Base-by-base conservation (phyloP, 2,888 invertebrate species). In the Aelia acuminata region DNA sequence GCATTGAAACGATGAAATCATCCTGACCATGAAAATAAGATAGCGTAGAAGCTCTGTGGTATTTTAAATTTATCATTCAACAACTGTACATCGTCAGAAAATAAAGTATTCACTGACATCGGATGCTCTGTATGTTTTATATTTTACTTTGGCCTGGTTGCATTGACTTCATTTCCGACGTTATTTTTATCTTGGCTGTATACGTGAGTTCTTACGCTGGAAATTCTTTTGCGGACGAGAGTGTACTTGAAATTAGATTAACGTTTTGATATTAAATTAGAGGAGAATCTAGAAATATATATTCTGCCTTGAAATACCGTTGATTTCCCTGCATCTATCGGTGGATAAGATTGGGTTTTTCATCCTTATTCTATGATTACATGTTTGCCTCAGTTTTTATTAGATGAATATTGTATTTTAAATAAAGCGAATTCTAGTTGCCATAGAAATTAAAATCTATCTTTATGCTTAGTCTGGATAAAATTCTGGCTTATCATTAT, bases 101-200 rank as follows among this genome's bases (percentile, higher is more conserved):
- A 57, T 57, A 26, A 13, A 35, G 8, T 35, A 35, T 35, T 7
- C 35, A 0, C 63, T 70, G 31, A 70, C 63, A 70, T 35, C 0
- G 26, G 15, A 26, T 26, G 63, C 35, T 70, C 5, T 43, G 43
- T 70, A 70, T 70, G 5, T 70, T 70, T 35, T 70, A 70, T 70
- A 18, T 70, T 35, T 70, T 43, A 80, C 39, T 39, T 75, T 80
- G 80, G 80, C 80, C 4, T 39, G 18, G 80, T 80, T 80, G 39
- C 80, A 43, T 47, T 47, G 11, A 80, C 43, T 80, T 80, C 80
- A 80, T 80, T 80, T 80, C 43, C 39, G 43, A 80, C 26, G 80
- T 80, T 80, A 80, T 80, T 80, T 80, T 80, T 80, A n/a, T 80
- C 80, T 47, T n/a, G 39, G 80, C 80, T n/a, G n/a, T 80, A 43